These are phyloP conservation scores for Paratrypauchen microcephalus DNA, from an alignment of 2,797 vertebrate genomes.

Conservation along the genomic window DNA sequence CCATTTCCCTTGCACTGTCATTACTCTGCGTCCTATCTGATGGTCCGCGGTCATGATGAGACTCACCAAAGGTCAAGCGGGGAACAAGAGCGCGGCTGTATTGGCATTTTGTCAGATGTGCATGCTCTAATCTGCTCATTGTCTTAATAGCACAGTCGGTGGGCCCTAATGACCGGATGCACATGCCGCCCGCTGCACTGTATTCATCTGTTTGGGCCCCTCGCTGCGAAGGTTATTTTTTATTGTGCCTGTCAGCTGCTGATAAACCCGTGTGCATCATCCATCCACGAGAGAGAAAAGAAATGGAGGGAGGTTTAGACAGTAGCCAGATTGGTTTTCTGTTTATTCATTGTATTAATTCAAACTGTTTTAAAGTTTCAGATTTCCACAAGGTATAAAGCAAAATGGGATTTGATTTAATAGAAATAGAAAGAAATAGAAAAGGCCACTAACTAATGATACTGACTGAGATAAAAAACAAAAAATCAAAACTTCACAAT, in stretches of 20 bases:
- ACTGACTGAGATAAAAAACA: not conserved
- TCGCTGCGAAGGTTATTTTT: constrained; percentile 79
- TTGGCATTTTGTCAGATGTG: constrained; percentile 71
- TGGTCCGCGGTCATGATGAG: constrained; percentile 40
- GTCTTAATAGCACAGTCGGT: constrained; percentile 79
- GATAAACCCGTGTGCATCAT: constrained; percentile 75
- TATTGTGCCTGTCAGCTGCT: constrained; percentile 81
- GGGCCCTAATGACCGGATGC: constrained; percentile 76
- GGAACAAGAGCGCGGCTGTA: constrained; percentile 54
- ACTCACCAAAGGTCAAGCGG: constrained; percentile 68
- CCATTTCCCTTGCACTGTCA: not conserved
- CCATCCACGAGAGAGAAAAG: constrained; percentile 64
- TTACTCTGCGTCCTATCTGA: constrained; percentile 24
- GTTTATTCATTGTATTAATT: constrained; percentile 44
- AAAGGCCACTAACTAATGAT: not conserved
- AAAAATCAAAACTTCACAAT: not conserved
- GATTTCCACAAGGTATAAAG: constrained; percentile 20
- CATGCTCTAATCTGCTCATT: constrained; percentile 74
- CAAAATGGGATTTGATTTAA: not conserved
- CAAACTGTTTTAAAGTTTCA: constrained; percentile 53
- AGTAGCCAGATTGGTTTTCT: constrained; percentile 33
- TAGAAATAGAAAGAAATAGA: not conserved
- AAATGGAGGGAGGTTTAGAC: constrained; percentile 35
- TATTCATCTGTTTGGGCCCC: constrained; percentile 75
- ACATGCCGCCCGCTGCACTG: constrained; percentile 73